Evolutionary conservation across 2,888 invertebrate genomes (phyloP), one percentile per base, ranked within the genome.

Genomic region (Papilio demoleus): DNA sequence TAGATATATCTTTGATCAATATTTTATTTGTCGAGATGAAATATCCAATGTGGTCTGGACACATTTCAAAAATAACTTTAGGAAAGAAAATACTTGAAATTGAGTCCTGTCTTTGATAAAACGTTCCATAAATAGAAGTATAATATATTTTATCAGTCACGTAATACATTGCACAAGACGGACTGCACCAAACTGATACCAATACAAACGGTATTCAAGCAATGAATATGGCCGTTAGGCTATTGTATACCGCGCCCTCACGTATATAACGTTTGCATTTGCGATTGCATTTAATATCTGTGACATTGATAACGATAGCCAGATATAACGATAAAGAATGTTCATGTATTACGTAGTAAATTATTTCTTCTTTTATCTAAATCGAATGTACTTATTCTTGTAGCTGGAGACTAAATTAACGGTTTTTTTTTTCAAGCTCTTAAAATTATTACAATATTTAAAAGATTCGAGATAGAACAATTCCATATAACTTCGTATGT

Each of bases 121-220:
- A 19, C 19, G 19, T 58, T 56, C n/a, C 4, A 60, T 56, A 60
- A 60, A 60, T 47, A 24, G 2, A n/a, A n/a, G n/a, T n/a, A 31
- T 31, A 38, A 50, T 38, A 8, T 19, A 67, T 53, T 53, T 53
- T 53, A 67, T 67, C 61, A 36, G 34, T 53, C 61, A 67, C 61
- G 53, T 53, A 53, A 42, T 27, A 53, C 34, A 61, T 53, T 50
- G 50, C 36, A 38, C 17, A 56, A 56, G 53, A 12, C 17, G 19
- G 36, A 53, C 53, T 42, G 61, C 61, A 67, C 17, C 53, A 34
- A 4, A 58, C 2, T 40, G 53, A 53, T 27, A 31, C 22, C 17
- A 40, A 50, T 65, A 65, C 42, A 38, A 40, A 53, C 27, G 40
- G 38, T 24, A 22, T 34, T 12, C n/a, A 17, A 14, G 6, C 60